These are phyloP conservation scores for Hyposoter didymator DNA, from an alignment of 2,888 invertebrate genomes.

Conservation along the genomic window DNA sequence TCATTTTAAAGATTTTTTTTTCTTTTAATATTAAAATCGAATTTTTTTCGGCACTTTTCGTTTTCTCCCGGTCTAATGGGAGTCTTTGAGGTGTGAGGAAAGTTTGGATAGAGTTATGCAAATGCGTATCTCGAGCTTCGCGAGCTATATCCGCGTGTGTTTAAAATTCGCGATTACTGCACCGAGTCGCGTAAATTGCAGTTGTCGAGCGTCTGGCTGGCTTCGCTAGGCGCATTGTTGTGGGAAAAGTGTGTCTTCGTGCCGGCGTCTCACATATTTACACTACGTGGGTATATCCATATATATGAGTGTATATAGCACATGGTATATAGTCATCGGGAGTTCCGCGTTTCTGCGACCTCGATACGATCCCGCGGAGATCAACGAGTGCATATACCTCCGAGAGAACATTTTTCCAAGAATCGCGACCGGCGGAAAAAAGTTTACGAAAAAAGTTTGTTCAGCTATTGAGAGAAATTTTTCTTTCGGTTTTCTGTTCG, in stretches of 20 bases:
- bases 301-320: neutral
- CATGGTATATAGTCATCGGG: conserved; percentile 50
- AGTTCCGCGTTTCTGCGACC: conserved; percentile 83
- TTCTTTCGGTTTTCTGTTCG: conserved; percentile 36
- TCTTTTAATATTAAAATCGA: neutral
- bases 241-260: conserved; percentile 83
- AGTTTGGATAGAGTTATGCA: conserved; percentile 52
- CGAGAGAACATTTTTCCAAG: conserved; percentile 53
- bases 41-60: conserved; percentile 19
- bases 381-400: conserved; percentile 35
- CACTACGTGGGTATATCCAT: neutral
- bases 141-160: conserved; percentile 15
- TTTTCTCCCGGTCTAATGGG: conserved; percentile 34
- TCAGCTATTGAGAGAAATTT: conserved; percentile 28
- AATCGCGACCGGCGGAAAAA: conserved; percentile 44
- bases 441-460: conserved; percentile 12
- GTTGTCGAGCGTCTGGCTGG: conserved; percentile 69
- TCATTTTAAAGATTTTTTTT: conserved; percentile 30
- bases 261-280: conserved; percentile 69
- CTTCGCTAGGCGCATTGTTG: conserved; percentile 75
- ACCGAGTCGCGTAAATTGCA: conserved; percentile 75
- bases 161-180: conserved; percentile 61
- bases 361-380: conserved; percentile 75
- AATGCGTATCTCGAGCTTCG: conserved; percentile 43
- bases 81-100: conserved; percentile 19